These are phyloP conservation scores for Ellobius talpinus DNA, from an alignment of 2,113 vertebrate genomes.

Conservation along the genomic window DNA sequence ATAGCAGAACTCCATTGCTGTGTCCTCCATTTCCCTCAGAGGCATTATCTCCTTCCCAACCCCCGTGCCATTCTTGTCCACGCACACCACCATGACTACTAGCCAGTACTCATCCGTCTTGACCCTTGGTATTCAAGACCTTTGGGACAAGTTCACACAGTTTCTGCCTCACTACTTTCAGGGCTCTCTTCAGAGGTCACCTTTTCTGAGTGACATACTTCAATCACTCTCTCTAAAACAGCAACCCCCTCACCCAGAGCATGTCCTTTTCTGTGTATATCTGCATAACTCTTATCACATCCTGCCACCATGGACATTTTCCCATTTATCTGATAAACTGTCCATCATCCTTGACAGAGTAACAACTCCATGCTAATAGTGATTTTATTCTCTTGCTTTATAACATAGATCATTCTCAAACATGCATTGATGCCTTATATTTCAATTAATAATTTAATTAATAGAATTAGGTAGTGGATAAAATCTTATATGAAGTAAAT, in stretches of 20 bases:
- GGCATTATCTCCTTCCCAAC: not conserved
- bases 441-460: not conserved
- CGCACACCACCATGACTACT: not conserved
- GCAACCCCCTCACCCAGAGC: not conserved
- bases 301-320: not conserved
- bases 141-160: too few relatives aligned
- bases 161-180: not conserved
- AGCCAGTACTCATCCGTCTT: not conserved
- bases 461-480: constrained; percentile 15
- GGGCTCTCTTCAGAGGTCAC: not conserved
- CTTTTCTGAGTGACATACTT: not conserved
- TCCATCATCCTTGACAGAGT: not conserved
- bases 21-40: not conserved
- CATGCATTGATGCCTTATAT: not conserved
- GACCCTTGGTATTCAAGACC: not conserved
- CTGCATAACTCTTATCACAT: not conserved
- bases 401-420: not conserved
- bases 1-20: not conserved
- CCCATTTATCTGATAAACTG: not conserved
- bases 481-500: constrained; percentile 10
- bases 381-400: not conserved
- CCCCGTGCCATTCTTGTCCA: not conserved
- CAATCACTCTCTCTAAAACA: not conserved
- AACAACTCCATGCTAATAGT: not conserved
- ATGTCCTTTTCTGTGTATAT: not conserved